Evolutionary conservation across 2,797 vertebrate genomes (phyloP), one percentile per base, ranked within the genome.

Genomic region (Nannoperca obscura): DNA sequence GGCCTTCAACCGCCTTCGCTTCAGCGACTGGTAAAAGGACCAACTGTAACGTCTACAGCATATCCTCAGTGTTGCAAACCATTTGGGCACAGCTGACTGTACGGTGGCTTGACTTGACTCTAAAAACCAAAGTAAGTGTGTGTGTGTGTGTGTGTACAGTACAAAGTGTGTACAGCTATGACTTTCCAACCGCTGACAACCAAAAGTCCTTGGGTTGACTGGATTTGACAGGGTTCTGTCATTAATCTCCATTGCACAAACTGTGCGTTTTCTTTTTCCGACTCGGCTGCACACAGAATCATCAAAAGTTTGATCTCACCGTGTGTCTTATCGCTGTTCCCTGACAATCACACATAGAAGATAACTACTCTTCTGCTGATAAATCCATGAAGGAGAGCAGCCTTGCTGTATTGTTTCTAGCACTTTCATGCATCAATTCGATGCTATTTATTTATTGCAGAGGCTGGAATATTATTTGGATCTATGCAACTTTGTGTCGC

Each of bases 1-100:
- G 68, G 95, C 92, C 47, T 97, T 98, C 76, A 91, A 91, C 77
- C 94, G 94, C 77, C 96, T 99, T 80, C 95, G 97, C 83, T 99
- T 96, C 93, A 95, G 92, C 6, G 95, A 95, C 2, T 85, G 83
- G 36, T 92, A 76, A 91, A 61, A 20, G 22, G 69, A 46, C 30
- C 17, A n/a, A 13, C 17, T 53, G 53, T 42, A 13, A 47, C 4
- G 24, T n/a, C 20, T 27, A 2, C 34, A 10, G 36, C 13, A 14
- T 24, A 5, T 71, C 42, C 30, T 62, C 22, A 9, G 32, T 65
- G 59, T 70, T 36, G 3, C 1, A 59, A 69, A 54, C 46, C 14
- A 19, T 65, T 72, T 42, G 40, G 50, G 42, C 61, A 14, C 12
- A 32, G 34, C 3, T 60, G 22, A 62, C 64, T 53, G 47, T 44